Base-by-base conservation (phyloP, 2,113 vertebrate genomes). In the Globicephala melas region DNA sequence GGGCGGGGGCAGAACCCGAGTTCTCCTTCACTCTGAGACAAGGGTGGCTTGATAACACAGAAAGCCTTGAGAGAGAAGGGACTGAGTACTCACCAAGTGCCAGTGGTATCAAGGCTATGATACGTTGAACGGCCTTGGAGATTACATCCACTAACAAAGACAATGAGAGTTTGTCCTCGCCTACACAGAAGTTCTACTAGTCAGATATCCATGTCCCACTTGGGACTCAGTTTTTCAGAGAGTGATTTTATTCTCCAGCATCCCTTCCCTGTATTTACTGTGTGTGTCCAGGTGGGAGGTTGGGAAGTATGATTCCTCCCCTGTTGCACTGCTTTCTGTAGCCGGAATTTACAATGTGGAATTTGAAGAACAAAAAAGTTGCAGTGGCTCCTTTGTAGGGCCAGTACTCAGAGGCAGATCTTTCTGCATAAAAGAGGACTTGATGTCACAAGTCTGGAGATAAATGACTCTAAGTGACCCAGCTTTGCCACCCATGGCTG, bases 1-100 rank as follows among this genome's bases (percentile, higher is more conserved):
- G 33, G 31, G 1, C 5, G 1, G 31, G 18, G 47, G 41, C 7
- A 91, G 44, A 63, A 28, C 2, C 1, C 0, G 18, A 58, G 21
- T 87, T 62, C 33, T 87, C 33, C 88, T 88, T 53, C 58, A 67
- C 50, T 67, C 41, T 2, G 11, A 73, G 53, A 53, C 12, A 6
- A 62, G 8, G 15, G 11, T 92, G 71, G n/a, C 62, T 71, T 94
- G 25, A 21, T n/a, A 63, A 58, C 65, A 28, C 25, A 77, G 31
- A 60, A 81, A 14, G 44, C 8, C 81, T 68, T 85, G 82, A 81
- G n/a, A 86, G 50, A 70, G 79, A 82, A 68, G 0, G 0, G 21
- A 21, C 36, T 28, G 17, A 67, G 5, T 8, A 7, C 38, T 86
- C 63, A 21, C n/a, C 12, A 55, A 70, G 36, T 20, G 13, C 9